phyloP scores from a whole-genome alignment of 2,888 invertebrate genomes.

The Mythimna loreyi region DNA sequence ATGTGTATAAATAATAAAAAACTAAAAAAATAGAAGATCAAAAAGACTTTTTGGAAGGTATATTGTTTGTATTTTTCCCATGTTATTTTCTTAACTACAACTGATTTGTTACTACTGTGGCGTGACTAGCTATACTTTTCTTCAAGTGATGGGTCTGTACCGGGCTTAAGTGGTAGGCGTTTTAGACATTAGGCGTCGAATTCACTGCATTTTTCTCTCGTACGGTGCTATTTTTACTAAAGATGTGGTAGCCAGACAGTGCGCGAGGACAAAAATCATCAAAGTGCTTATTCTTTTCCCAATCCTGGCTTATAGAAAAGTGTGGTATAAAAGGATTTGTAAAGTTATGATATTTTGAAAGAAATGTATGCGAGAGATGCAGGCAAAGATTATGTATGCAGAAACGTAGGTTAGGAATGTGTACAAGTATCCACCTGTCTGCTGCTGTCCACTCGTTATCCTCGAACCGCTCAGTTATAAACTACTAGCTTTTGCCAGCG shows the following conservation, averaged over 20 bases:
- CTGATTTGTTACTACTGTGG: background rate
- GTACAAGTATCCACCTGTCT: too few relatives aligned
- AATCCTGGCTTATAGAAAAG: too few relatives aligned
- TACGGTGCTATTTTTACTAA: background rate
- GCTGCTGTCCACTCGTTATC: too few relatives aligned
- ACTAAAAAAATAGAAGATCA: too few relatives aligned
- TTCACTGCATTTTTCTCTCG: slow-evolving; percentile 13
- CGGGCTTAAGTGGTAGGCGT: slow-evolving; percentile 12
- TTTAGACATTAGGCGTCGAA: slow-evolving; percentile 8
- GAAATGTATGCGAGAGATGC: too few relatives aligned
- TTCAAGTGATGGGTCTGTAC: slow-evolving; percentile 4
- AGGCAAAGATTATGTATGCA: too few relatives aligned
- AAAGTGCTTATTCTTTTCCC: too few relatives aligned
- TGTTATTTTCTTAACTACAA: background rate
- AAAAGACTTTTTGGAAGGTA: background rate
- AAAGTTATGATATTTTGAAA: too few relatives aligned
- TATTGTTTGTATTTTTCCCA: background rate
- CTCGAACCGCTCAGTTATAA: too few relatives aligned
- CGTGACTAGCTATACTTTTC: background rate
- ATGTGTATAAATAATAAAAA: background rate
- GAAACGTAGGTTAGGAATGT: too few relatives aligned
- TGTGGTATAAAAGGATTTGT: too few relatives aligned
- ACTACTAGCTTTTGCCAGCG: too few relatives aligned
- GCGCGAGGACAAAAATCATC: background rate
- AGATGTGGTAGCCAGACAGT: background rate